Evolutionary conservation across 2,797 vertebrate genomes (phyloP).

Genomic region (Anguilla pacifica): DNA sequence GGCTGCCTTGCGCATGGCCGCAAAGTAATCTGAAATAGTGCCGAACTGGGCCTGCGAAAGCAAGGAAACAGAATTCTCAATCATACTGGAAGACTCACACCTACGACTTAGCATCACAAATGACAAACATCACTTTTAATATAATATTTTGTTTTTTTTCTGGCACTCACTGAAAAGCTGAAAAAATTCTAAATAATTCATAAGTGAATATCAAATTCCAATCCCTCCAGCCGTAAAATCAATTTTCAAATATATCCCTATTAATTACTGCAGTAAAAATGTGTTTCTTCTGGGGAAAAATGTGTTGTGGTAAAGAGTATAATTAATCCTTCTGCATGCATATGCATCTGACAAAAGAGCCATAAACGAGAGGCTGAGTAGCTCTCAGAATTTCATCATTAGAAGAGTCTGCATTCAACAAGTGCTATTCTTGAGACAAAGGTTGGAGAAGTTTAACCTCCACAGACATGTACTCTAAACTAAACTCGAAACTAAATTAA

Average conservation of each 20-base stretch:
- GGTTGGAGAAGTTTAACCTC: not conserved
- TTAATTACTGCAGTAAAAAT: not conserved
- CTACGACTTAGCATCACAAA: not conserved
- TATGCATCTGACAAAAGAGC: not conserved
- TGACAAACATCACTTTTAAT: not conserved
- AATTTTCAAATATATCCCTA: not conserved
- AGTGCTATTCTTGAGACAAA: not conserved
- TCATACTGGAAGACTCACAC: not conserved
- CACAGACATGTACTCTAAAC: not conserved
- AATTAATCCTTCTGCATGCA: not conserved
- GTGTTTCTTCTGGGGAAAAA: not conserved
- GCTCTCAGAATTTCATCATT: not conserved
- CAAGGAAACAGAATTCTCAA: not conserved
- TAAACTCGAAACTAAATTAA: not conserved
- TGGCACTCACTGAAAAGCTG: not conserved
- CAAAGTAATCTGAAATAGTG: constrained; percentile 89
- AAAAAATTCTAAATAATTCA: constrained; percentile 2
- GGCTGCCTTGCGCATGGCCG: constrained; percentile 72
- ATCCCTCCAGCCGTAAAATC: not conserved
- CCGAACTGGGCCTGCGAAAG: constrained; percentile 84
- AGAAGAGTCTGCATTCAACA: not conserved
- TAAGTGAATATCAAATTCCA: not conserved
- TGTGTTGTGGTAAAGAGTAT: not conserved
- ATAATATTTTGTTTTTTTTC: not conserved
- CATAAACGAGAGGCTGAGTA: not conserved